Conservation (phyloP, 2,113 vertebrate species). For the Indicator maculatus region DNA sequence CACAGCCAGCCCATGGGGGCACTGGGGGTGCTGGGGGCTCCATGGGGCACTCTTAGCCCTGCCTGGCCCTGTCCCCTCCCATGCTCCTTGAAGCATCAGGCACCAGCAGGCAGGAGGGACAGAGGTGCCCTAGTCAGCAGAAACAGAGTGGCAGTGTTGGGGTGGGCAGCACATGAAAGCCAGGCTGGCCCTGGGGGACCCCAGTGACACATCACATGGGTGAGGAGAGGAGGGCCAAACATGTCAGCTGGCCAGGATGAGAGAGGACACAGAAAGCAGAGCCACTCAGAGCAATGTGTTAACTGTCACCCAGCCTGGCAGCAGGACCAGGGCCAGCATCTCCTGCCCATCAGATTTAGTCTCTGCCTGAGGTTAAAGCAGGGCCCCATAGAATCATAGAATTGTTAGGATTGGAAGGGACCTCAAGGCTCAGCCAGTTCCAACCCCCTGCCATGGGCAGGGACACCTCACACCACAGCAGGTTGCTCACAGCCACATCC, state of each 20-base stretch:
- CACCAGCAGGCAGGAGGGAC: neutral
- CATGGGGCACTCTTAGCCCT: rapidly evolving
- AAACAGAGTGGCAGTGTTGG: rapidly evolving
- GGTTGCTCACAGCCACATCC: too few relatives aligned
- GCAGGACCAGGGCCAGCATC: neutral
- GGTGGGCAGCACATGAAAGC: rapidly evolving
- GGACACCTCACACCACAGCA: too few relatives aligned
- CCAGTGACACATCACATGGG: rapidly evolving
- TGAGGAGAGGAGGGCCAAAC: neutral
- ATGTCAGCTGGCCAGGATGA: neutral
- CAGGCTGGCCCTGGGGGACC: rapidly evolving
- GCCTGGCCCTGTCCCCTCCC: neutral
- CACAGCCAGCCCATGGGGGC: rapidly evolving
- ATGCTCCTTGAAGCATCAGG: neutral
- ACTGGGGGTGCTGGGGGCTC: neutral
- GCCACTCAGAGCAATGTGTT: neutral
- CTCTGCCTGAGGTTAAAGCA: neutral
- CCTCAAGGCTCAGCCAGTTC: too few relatives aligned
- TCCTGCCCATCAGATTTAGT: conserved; percentile 45
- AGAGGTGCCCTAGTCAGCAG: neutral
- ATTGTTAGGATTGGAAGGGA: too few relatives aligned
- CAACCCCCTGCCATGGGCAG: too few relatives aligned
- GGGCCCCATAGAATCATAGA: neutral
- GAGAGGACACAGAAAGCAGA: conserved; percentile 33
- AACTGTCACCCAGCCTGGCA: conserved; percentile 29